Base-by-base conservation (phyloP, 2,113 vertebrate species). In the Rousettus leschenaultii region DNA sequence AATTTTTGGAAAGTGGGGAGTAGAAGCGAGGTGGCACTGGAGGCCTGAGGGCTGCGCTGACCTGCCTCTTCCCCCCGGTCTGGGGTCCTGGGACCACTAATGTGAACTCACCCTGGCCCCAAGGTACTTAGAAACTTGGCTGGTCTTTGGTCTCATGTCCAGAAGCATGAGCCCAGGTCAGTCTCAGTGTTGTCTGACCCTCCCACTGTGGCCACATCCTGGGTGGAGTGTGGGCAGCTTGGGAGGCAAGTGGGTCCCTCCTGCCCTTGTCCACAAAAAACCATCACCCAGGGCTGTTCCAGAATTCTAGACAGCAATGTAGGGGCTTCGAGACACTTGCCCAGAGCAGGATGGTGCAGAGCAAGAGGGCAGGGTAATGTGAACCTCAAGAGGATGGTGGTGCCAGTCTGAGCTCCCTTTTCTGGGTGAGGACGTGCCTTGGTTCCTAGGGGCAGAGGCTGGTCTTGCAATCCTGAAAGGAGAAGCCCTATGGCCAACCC, bases 111-210 rank as follows among this genome's bases (percentile, higher is more conserved):
- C 21, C 22, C 45, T 2, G 8, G 12, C 16, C 40, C 51, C 33
- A 0, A 61, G 45, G 48, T 45, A n/a, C 4, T 1, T 4, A 59
- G 70, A 43, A 35, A 53, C 30, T 43, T 35, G 28, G 24, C 30
- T 0, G 0, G 79, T 51, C 45, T 48, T 13, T 0, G 30, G 65
- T 33, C 53, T 77, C 13, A 6, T 66, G 19, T 11, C 11, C 22
- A 35, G 7, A 10, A 14, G 57, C 24, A 3, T 0, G 2, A 48
- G 8, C 14, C 7, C 26, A 24, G 38, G 55, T 38, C 68, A 61
- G 38, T 12, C 22, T 82, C 79, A 45, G 59, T 0, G 0, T 28
- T 0, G 0, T 28, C 65, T 5, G 5, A 33, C 5, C 1, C 71
- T 53, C 53, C 5, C 14, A 2, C 51, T 0, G 86, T 10, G 5